Conservation (phyloP, 2,797 vertebrate genomes). For the Poeciliopsis presidionis region DNA sequence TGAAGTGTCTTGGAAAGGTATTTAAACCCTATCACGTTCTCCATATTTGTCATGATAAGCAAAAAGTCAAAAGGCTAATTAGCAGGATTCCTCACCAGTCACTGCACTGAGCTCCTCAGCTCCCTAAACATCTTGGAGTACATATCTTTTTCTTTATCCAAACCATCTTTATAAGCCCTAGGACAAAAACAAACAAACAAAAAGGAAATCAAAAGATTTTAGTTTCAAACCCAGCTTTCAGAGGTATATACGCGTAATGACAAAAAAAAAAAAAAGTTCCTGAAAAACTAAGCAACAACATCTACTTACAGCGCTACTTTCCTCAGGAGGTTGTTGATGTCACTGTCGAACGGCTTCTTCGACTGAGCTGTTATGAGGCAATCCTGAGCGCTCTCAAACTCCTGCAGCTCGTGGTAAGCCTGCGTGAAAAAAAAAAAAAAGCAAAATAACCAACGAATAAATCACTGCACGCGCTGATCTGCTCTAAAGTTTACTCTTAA, state of each 20-base stretch:
- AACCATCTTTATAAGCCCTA: slow-evolving; percentile 66
- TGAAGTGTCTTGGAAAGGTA: not conserved
- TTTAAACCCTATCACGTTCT: too few species aligned
- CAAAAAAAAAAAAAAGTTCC: not conserved
- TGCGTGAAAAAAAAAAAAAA: slow-evolving; percentile 54
- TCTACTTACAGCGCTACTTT: slow-evolving; percentile 83
- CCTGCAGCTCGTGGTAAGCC: slow-evolving; percentile 87
- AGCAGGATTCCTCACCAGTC: slow-evolving; percentile 24
- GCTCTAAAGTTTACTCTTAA: not conserved
- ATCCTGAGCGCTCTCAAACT: slow-evolving; percentile 84
- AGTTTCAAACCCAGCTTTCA: not conserved
- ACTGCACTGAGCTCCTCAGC: slow-evolving; percentile 35
- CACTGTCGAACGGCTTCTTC: slow-evolving; percentile 86
- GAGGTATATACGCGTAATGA: not conserved
- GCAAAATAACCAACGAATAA: slow-evolving; percentile 1
- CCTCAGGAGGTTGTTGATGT: slow-evolving; percentile 89
- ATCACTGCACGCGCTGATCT: not conserved
- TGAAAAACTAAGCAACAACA: not conserved
- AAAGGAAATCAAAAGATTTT: not conserved
- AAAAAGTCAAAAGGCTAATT: not conserved
- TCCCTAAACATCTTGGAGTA: slow-evolving; percentile 74
- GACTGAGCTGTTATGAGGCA: slow-evolving; percentile 87
- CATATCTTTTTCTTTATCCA: slow-evolving; percentile 75
- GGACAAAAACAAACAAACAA: slow-evolving; percentile 16
- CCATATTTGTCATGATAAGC: not conserved